Evolutionary conservation across 2,888 invertebrate genomes (phyloP).

Genomic region (Cryptosula pallasiana): DNA sequence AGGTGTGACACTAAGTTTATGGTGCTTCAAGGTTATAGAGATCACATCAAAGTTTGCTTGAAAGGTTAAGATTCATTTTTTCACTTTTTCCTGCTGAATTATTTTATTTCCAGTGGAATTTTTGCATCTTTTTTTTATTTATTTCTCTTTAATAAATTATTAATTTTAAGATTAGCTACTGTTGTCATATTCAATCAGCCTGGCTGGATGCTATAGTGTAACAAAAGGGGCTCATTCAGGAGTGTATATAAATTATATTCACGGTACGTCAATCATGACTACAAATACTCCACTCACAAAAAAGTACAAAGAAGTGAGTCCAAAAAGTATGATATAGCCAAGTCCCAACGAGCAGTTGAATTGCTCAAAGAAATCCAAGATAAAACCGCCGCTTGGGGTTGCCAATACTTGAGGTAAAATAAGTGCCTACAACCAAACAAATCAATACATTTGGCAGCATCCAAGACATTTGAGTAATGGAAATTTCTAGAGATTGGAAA

Average conservation of each 20-base stretch:
- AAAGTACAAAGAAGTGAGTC: constrained; percentile 45
- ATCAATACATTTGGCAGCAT: too few relatives aligned
- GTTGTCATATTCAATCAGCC: too few relatives aligned
- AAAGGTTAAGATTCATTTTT: not conserved
- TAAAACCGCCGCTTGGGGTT: constrained; percentile 47
- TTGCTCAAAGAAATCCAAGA: constrained; percentile 47
- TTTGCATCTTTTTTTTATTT: not conserved
- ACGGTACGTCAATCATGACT: constrained; percentile 33
- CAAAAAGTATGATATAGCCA: constrained; percentile 49
- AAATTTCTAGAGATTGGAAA: too few relatives aligned
- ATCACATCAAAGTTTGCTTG: constrained; percentile 13
- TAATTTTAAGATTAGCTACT: too few relatives aligned
- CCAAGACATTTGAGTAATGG: too few relatives aligned
- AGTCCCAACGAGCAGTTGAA: constrained; percentile 46
- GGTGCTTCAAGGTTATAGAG: constrained; percentile 4
- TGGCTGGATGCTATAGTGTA: too few relatives aligned
- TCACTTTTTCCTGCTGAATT: not conserved
- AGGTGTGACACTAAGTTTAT: constrained; percentile 10
- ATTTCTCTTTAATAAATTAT: not conserved
- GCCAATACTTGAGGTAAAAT: constrained; percentile 50
- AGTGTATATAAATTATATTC: too few relatives aligned
- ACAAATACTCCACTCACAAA: constrained; percentile 45
- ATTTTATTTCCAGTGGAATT: too few relatives aligned
- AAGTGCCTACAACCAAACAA: constrained; percentile 34
- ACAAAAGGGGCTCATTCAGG: too few relatives aligned